Evolutionary conservation across 2,797 vertebrate genomes (phyloP).

Genomic region (Basileuterus tristriatus): DNA sequence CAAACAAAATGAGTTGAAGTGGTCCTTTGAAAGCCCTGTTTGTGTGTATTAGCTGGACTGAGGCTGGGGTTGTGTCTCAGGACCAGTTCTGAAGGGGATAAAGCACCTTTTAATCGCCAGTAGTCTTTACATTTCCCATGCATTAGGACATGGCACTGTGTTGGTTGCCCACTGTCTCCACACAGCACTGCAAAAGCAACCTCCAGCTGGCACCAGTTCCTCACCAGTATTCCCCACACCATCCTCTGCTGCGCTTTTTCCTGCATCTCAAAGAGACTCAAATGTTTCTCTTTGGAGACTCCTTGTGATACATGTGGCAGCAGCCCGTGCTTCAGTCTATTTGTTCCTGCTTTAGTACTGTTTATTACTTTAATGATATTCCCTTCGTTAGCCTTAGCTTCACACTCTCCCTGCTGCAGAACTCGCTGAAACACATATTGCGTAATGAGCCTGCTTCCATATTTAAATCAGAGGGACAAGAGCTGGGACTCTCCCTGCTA

Average conservation of each 20-base stretch:
- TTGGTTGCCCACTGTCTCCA: background rate
- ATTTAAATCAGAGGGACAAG: background rate
- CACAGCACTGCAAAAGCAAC: background rate
- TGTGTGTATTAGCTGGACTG: background rate
- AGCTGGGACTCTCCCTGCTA: constrained; percentile 41
- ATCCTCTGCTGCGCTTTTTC: accelerated
- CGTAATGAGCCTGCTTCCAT: background rate
- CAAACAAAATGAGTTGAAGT: background rate
- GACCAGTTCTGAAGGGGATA: background rate
- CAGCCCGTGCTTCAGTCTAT: background rate
- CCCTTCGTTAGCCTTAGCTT: constrained; percentile 4
- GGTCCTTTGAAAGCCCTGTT: background rate
- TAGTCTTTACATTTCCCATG: background rate
- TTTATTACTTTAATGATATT: constrained; percentile 4
- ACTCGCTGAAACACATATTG: background rate
- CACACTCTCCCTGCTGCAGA: background rate
- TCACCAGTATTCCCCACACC: background rate
- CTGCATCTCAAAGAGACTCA: background rate
- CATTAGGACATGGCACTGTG: background rate
- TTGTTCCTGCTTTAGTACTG: background rate
- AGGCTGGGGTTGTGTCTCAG: background rate
- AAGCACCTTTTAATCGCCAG: background rate
- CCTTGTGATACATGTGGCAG: background rate
- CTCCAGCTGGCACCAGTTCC: background rate
- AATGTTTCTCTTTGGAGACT: background rate